Evolutionary conservation across 2,888 invertebrate genomes (phyloP).

Genomic region (Abscondita cerata): DNA sequence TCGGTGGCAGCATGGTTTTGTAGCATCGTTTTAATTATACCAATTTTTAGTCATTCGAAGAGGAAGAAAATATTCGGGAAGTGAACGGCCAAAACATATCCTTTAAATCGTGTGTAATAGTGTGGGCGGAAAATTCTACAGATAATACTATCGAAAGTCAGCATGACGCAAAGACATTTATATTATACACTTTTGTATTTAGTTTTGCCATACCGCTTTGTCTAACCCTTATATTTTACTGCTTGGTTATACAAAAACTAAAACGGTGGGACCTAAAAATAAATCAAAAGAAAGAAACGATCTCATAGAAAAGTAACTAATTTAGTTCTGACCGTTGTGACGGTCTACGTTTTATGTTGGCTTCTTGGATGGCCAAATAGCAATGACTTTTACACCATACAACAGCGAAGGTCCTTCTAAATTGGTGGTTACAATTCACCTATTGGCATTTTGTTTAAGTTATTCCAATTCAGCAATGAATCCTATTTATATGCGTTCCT

Average conservation of each 20-base stretch:
- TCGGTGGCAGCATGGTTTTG: conserved; percentile 86
- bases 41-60: conserved; percentile 85
- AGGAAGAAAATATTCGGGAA: conserved; percentile 42
- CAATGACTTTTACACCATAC: conserved; percentile 72
- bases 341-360: conserved; percentile 92
- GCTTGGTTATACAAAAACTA: conserved; percentile 84
- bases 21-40: conserved; percentile 87
- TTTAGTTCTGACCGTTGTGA: conserved; percentile 87
- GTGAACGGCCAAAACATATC: conserved; percentile 39
- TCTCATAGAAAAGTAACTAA: conserved; percentile 93
- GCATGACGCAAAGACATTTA: conserved; percentile 73
- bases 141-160: conserved; percentile 33
- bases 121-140: conserved; percentile 46
- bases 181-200: conserved; percentile 83
- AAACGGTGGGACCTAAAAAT: conserved; percentile 88
- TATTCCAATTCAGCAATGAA: conserved; percentile 93
- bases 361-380: conserved; percentile 92
- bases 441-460: conserved; percentile 85
- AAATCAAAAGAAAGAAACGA: conserved; percentile 90
- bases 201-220: conserved; percentile 88
- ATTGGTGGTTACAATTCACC: conserved; percentile 79
- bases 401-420: conserved; percentile 43
- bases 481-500: conserved; percentile 92
- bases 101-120: conserved; percentile 50
- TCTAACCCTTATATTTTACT: conserved; percentile 87